Percentiles rank a stretch among this genome's conserved stretches.
Evolutionary conservation across 2,797 vertebrate genomes (phyloP).

Genomic region (Hafferia zeledoni): DNA sequence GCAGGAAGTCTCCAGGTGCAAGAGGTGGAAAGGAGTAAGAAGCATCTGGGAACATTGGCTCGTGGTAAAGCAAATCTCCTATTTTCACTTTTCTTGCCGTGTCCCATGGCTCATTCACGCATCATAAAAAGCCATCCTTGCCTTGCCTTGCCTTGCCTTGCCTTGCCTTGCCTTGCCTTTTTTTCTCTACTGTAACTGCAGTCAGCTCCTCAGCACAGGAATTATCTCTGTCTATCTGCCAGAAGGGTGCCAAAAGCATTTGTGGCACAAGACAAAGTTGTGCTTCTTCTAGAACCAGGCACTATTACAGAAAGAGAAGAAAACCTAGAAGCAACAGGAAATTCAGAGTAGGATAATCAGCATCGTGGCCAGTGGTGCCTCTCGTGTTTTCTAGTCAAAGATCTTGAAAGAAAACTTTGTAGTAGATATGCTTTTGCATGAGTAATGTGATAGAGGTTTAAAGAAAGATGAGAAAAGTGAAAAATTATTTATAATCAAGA

Average conservation of each 20-base stretch:
- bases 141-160: background rate
- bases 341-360: background rate
- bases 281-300: background rate
- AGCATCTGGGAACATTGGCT: background rate
- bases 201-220: background rate
- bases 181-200: background rate
- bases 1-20: background rate
- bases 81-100: background rate
- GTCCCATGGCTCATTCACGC: background rate
- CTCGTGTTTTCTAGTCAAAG: background rate
- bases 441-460: background rate
- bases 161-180: background rate
- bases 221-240: background rate
- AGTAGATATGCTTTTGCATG: accelerated
- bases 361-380: background rate
- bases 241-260: background rate
- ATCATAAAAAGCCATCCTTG: background rate
- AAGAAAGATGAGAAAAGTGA: background rate
- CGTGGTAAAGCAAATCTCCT: background rate
- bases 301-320: background rate
- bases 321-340: background rate
- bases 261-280: background rate
- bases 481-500: background rate
- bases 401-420: background rate
- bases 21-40: background rate